A percentile compares a stretch with the other conserved stretches of the same genome.
Evolutionary conservation across 2,113 vertebrate species (phyloP).

Genomic region (Eclectus roratus): DNA sequence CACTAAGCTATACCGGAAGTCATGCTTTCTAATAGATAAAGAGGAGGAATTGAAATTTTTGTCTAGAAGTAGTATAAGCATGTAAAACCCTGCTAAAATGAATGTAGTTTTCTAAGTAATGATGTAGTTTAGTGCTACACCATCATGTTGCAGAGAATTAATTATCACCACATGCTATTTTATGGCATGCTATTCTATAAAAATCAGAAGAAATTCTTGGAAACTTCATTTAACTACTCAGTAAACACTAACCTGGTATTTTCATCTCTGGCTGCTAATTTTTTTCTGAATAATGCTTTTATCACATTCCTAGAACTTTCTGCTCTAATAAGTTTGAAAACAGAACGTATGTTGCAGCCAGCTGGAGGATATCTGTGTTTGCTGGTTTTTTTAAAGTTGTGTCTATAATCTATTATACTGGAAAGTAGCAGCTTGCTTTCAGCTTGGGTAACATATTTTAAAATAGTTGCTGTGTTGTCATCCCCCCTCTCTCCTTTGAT

Average conservation of each 20-base stretch:
- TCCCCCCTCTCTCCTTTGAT: neutral
- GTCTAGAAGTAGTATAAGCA: neutral
- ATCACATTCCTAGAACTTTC: neutral
- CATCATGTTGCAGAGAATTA: neutral
- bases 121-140: neutral
- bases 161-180: neutral
- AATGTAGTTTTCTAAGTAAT: neutral
- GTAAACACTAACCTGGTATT: neutral
- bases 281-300: neutral
- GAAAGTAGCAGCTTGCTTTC: neutral
- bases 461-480: fast-evolving
- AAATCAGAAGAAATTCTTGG: neutral
- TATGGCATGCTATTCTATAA: neutral
- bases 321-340: neutral
- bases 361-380: neutral
- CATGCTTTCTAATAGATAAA: neutral
- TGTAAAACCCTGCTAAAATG: neutral
- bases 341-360: neutral
- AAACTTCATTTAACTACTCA: neutral
- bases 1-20: neutral
- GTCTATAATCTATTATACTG: neutral
- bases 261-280: neutral
- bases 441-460: neutral
- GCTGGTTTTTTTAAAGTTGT: neutral
- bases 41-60: neutral